Percentiles rank a stretch among this genome's conserved stretches.
Evolutionary conservation across 2,113 vertebrate genomes (phyloP).

Genomic region (Panurus biarmicus): DNA sequence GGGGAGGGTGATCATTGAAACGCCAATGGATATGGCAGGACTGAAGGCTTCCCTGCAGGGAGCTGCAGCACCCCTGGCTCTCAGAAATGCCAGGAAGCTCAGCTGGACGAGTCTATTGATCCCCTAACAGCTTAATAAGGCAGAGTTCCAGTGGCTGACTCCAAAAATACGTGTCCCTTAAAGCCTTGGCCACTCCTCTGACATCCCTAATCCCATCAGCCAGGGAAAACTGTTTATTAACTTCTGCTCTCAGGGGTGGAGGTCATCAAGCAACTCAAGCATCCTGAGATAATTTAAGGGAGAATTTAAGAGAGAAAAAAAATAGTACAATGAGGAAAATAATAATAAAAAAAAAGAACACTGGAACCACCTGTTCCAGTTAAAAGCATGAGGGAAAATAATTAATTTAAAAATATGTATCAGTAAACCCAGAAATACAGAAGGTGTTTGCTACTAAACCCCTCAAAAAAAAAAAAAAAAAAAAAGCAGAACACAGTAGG

Average conservation of each 20-base stretch:
- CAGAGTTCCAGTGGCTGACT: neutral
- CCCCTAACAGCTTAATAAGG: neutral
- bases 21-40: fast-evolving
- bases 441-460: neutral
- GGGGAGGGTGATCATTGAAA: neutral
- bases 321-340: fast-evolving
- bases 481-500: neutral
- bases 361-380: neutral
- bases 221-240: neutral
- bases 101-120: neutral
- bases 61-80: neutral
- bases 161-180: neutral
- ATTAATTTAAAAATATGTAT: neutral
- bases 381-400: neutral
- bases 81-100: neutral
- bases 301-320: neutral
- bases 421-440: neutral
- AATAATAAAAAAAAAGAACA: fast-evolving
- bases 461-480: neutral
- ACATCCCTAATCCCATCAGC: neutral
- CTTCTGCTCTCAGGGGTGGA: neutral
- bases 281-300: neutral
- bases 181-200: neutral
- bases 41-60: neutral
- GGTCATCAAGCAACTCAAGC: neutral